Evolutionary conservation across 2,797 vertebrate species (phyloP), one percentile per base, ranked within the genome.

Genomic region (Geotrypetes seraphini): DNA sequence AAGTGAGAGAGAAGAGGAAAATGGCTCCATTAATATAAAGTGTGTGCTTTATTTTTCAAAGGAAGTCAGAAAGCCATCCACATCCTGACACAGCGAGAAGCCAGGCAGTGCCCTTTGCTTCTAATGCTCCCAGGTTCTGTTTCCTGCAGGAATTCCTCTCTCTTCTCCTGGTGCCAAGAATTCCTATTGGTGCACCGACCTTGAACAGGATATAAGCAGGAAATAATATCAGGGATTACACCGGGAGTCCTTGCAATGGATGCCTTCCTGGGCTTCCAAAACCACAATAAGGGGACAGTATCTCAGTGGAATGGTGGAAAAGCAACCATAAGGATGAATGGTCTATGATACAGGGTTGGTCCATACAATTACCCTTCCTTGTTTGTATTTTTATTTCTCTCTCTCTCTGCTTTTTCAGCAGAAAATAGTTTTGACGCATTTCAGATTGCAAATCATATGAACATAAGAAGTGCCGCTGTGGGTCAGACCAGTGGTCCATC

Each of bases 131-230:
- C 47, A 12, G 22, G 43, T 36, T 35, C 43, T 22, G 25, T 40
- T 68, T 64, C 60, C 60, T 61, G 54, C 28, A 46, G 48, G 39
- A 52, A 54, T 58, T 52, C 33, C 50, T 26, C 49, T 54, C 57
- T 51, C 23, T 29, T 42, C 40, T 36, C 42, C 35, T 45, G 34
- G 42, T 38, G 53, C 50, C 50, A 47, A 59, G 44, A 62, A 53
- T 54, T 62, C 55, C 50, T 55, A 32, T 38, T 32, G 53, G 51
- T 55, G 47, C 31, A 39, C 50, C 46, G 42, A 25, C 49, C 41
- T 33, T 11, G 39, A 42, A 43, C 44, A 50, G 55, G 50, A 58
- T 58, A 58, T 57, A 62, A 64, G 62, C 64, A 68, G 64, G 64
- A 68, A 51, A 44, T 43, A 27, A 36, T 26, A 24, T 27, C 27